A percentile compares a stretch with the other conserved stretches of the same genome.
These are phyloP conservation scores for Pseudachorutes palmiensis DNA, from an alignment of 1,140 invertebrate species.

Conservation along the genomic window DNA sequence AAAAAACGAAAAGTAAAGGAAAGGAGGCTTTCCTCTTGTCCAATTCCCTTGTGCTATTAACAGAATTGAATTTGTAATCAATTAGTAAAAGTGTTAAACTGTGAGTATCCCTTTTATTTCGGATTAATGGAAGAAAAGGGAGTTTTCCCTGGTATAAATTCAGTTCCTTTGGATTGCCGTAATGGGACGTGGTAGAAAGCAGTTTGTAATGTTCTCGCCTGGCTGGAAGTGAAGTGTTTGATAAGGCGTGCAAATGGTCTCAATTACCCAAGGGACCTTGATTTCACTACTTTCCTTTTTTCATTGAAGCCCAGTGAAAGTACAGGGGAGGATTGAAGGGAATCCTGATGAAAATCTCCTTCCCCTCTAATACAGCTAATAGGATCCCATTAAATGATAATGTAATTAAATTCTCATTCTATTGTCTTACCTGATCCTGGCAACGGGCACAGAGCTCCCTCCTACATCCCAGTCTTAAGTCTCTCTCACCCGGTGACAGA, in stretches of 20 bases:
- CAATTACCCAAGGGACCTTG: conserved; percentile 28
- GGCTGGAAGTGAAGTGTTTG: conserved; percentile 7
- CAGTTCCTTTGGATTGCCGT: background rate
- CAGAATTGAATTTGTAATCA: conserved; percentile 11
- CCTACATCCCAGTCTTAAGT: no score
- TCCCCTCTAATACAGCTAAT: background rate
- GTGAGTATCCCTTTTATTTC: background rate
- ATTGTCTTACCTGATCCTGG: no score
- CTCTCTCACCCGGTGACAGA: no score
- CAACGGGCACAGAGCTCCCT: no score
- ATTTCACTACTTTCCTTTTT: conserved; percentile 5
- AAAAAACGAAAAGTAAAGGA: background rate
- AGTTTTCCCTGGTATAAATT: no score
- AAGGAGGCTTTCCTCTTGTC: background rate
- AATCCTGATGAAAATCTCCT: background rate
- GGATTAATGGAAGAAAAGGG: background rate
- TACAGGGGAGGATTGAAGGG: background rate
- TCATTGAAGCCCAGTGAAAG: background rate
- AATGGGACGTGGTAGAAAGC: background rate
- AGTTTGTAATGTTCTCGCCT: background rate
- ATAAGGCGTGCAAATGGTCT: conserved; percentile 24
- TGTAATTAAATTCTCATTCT: conserved; percentile 5
- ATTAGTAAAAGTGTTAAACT: conserved; percentile 13
- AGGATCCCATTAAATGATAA: conserved; percentile 6
- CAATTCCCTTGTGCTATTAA: background rate